A percentile compares a stretch with the other conserved stretches of the same genome.
Conservation (phyloP, 2,888 invertebrate genomes). For the Dysmachus trigonus region DNA sequence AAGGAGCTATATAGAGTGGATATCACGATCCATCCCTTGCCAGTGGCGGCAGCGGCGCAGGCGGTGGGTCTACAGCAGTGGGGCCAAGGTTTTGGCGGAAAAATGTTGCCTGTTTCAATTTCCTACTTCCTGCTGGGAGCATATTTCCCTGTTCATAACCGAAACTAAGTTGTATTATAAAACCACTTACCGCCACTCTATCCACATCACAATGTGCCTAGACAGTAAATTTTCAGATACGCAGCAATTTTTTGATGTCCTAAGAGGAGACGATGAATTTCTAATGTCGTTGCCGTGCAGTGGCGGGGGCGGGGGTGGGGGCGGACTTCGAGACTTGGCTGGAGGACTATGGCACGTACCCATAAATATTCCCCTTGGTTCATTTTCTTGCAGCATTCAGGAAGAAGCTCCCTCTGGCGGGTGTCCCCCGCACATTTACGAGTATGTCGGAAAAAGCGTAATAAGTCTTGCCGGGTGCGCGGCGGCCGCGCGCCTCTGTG, state of each 20-base stretch:
- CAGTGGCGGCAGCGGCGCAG: background rate
- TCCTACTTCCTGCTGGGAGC: background rate
- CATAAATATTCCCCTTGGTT: conserved; percentile 16
- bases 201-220: conserved; percentile 23
- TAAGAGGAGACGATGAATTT: background rate
- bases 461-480: background rate
- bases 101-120: background rate
- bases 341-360: background rate
- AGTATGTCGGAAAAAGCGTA: conserved; percentile 7
- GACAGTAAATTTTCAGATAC: conserved; percentile 21
- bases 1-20: background rate
- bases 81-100: background rate
- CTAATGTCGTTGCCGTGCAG: background rate
- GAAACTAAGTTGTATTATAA: conserved; percentile 28
- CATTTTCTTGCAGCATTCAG: background rate
- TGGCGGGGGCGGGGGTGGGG: background rate
- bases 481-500: background rate
- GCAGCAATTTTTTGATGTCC: conserved; percentile 9
- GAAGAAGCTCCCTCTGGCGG: background rate
- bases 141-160: conserved; percentile 28
- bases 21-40: background rate
- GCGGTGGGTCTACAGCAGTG: no score
- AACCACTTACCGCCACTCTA: conserved; percentile 27
- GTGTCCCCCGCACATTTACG: background rate
- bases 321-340: background rate